A percentile compares a stretch with the other conserved stretches of the same genome.
These are phyloP conservation scores for Psilopogon haemacephalus DNA, from an alignment of 2,113 vertebrate species.

Conservation along the genomic window DNA sequence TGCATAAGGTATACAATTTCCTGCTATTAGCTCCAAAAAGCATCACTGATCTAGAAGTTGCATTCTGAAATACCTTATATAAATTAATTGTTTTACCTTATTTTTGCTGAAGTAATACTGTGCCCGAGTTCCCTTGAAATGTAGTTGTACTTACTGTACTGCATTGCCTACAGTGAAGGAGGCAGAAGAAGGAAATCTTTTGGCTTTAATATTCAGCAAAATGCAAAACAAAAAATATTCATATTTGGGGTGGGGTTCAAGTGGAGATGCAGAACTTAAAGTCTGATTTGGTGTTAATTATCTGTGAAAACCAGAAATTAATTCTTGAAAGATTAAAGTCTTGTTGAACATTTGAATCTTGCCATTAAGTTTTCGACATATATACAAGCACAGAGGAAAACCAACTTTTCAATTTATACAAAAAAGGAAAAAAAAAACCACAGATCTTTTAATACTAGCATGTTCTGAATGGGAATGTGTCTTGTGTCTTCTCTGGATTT, in stretches of 20 bases:
- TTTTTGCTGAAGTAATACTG: neutral
- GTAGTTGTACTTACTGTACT: neutral
- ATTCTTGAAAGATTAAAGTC: neutral
- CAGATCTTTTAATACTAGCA: neutral
- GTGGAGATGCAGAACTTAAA: neutral
- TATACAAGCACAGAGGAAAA: neutral
- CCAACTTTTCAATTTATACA: neutral
- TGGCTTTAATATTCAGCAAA: neutral
- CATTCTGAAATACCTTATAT: neutral
- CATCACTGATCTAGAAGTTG: neutral
- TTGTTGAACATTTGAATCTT: neutral
- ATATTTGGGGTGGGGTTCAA: neutral
- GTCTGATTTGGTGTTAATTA: neutral
- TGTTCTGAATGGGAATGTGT: neutral
- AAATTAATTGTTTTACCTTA: neutral
- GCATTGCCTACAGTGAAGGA: neutral
- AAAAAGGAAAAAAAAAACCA: neutral
- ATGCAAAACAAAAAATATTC: neutral
- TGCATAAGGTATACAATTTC: constrained; percentile 15
- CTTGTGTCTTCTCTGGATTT: neutral
- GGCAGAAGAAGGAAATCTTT: neutral
- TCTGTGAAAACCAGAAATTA: constrained; percentile 1
- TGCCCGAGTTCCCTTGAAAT: neutral
- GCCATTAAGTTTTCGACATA: neutral
- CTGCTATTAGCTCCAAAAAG: neutral